phyloP scores from a whole-genome alignment of 2,797 vertebrate species.

The Molothrus ater region DNA sequence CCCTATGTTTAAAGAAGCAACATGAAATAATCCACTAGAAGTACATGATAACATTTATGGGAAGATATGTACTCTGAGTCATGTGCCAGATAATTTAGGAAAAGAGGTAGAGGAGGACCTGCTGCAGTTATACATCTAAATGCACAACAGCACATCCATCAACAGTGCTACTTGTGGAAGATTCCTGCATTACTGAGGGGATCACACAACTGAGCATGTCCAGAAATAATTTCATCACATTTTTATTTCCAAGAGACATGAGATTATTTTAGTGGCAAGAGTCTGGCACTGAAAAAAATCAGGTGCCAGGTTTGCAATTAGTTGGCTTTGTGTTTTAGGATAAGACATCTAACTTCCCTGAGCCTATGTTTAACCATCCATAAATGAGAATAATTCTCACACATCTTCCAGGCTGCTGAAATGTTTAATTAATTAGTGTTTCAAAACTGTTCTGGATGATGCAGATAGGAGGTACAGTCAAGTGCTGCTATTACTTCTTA shows the following conservation, averaged over 20 bases:
- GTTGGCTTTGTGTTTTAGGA: background rate
- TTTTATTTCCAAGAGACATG: background rate
- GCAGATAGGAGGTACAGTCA: background rate
- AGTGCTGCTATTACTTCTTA: conserved; percentile 26
- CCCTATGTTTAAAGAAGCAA: background rate
- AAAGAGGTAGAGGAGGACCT: background rate
- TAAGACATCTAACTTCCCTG: background rate
- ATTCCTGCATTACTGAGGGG: background rate
- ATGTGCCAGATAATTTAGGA: background rate
- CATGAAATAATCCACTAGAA: background rate
- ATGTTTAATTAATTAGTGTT: conserved; percentile 34
- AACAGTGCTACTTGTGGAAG: background rate
- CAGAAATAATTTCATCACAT: background rate
- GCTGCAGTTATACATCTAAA: background rate
- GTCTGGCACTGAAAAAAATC: background rate
- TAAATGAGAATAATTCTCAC: conserved; percentile 12
- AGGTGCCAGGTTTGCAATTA: background rate
- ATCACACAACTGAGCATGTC: background rate
- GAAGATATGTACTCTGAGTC: background rate
- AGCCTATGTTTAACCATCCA: background rate
- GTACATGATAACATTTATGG: background rate
- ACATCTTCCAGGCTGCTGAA: background rate
- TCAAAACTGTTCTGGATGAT: background rate
- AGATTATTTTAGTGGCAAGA: background rate
- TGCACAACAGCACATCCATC: background rate